Evolutionary conservation across 2,113 vertebrate genomes (phyloP).

Genomic region (Aleadryas rufinucha): DNA sequence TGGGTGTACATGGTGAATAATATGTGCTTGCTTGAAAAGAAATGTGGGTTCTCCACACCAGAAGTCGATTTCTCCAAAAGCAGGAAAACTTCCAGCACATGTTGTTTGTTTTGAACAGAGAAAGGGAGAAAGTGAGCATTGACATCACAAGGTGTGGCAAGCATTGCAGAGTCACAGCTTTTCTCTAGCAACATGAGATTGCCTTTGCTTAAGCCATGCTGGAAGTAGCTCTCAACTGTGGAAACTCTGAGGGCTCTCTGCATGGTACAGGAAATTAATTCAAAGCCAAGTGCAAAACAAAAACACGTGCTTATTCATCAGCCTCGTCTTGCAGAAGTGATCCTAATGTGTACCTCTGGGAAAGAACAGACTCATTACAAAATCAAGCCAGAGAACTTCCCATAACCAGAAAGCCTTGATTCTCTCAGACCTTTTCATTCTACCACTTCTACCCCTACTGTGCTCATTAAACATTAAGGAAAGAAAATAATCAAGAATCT

Average conservation of each 20-base stretch:
- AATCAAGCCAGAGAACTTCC: background rate
- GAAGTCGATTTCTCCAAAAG: background rate
- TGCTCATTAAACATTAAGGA: constrained; percentile 4
- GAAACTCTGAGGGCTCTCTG: background rate
- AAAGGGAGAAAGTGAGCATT: background rate
- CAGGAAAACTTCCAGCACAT: background rate
- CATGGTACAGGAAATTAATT: background rate
- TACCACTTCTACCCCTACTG: background rate
- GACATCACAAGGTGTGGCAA: background rate
- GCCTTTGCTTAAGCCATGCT: background rate
- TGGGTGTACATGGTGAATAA: background rate
- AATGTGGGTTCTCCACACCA: background rate
- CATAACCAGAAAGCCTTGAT: background rate
- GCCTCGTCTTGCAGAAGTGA: background rate
- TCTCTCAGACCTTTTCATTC: background rate
- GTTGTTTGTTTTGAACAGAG: background rate
- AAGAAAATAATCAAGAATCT: background rate
- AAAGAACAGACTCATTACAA: background rate
- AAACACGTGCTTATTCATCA: constrained; percentile 13
- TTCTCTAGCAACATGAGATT: rapidly evolving
- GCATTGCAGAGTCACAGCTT: background rate
- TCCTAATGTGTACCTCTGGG: background rate
- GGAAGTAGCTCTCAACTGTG: background rate
- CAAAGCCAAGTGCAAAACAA: constrained; percentile 16
- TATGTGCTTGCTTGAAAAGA: background rate